Evolutionary conservation across 92 coral and sea anemone species (phyloP), one percentile per base, ranked within the genome.

Genomic region (Actinernus sp.): DNA sequence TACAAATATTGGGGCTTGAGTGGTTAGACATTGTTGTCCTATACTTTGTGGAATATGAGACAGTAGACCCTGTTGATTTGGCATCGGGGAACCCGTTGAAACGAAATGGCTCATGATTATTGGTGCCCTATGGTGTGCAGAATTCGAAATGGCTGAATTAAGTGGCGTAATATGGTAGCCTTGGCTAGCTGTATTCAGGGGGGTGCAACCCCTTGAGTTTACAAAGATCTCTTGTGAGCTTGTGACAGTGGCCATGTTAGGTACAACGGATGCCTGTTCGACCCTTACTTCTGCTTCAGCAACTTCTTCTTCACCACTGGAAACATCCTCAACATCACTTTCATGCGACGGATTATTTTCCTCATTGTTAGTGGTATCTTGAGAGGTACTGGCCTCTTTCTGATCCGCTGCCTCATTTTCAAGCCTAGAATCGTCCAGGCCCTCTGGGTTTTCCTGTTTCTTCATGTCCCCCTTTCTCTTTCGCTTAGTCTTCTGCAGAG

Each of bases 101-200:
- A 45, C 11, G 22, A 45, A 45, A 18, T 45, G 52, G 52, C 45
- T 70, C 67, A 70, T 70, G 34, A 70, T 70, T 23, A 70, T 57
- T 1, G 76, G 45, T 24, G 22, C 63, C 17, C 76, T 52, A 5
- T 50, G 13, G 18, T 33, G 4, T 22, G 76, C 24, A 41, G 66
- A 24, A 24, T 44, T 37, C 5, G 78, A 28, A 0, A 45, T 26
- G 6, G 64, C 76, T 31, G 91, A 36, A 55, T 86, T 79, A 2
- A 89, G 76, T 0, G 88, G 88, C 14, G 88, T 79, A 4, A 82
- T 55, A 31, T 36, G 64, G 74, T 63, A 88, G 41, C 89, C 75
- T 19, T 53, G 81, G 31, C 76, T 56, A 5, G 86, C 81, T 0
- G 92, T 70, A 32, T 90, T 90, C 10, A 90, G 68, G 1, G 97